Evolutionary conservation across 2,888 invertebrate genomes (phyloP), one percentile per base, ranked within the genome.

Genomic region (Ichneumoninae sp.): DNA sequence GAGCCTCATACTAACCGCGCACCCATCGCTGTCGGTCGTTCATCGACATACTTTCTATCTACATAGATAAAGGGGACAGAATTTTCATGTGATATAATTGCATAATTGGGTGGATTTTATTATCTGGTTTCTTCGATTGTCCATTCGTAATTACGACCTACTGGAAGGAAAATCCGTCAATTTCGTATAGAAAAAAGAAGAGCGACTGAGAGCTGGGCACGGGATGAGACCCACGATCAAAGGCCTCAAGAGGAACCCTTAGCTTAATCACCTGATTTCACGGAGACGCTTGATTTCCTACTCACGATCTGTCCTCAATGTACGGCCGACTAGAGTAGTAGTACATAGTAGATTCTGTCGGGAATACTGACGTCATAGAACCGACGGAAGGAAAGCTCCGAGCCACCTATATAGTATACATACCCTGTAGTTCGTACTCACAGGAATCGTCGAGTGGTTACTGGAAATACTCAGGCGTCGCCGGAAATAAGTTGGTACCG

Each of bases 401-500:
- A 78, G n/a, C 13, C 47, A 68, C 44, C 68, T 57, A 66, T 72
- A 74, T 40, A 44, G 22, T 16, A 26, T 68, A 6, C 16, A 47
- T 26, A 74, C 16, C 22, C n/a, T 62, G 16, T n/a, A 62, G 36
- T 44, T 60, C 82, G 74, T 60, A 71, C 79, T 52, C 75, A 62
- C 84, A 78, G 82, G 80, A 87, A 87, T 86, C 86, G 84, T 86
- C 86, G 82, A 87, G 87, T 86, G 86, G 86, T 80, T 74, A 83
- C 85, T 86, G 86, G 81, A 86, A 87, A 86, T 86, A 87, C 86
- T 86, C 84, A 74, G 86, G 82, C 74, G 72, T 81, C 72, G 84
- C 84, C 86, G 86, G 82, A 87, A 87, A 87, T 87, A 87, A 87
- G 86, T 86, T 86, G 84, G 81, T 81, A 70, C 83, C 36, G 57